These are phyloP conservation scores for Myoxocephalus aenaeus DNA, from an alignment of 2,797 vertebrate species.

Conservation along the genomic window DNA sequence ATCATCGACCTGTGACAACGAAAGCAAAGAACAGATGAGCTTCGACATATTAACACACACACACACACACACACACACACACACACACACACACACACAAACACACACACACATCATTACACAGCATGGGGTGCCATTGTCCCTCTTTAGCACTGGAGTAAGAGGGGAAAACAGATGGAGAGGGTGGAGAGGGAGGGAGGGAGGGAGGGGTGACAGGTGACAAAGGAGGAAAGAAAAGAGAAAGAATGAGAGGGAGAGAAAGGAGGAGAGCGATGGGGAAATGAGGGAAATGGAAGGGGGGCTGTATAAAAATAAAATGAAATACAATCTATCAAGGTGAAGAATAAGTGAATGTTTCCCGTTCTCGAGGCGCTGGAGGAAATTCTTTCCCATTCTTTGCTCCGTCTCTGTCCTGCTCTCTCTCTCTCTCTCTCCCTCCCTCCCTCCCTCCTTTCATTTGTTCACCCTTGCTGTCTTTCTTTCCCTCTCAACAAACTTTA, in stretches of 20 bases:
- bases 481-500: constrained; percentile 81
- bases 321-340: constrained; percentile 59
- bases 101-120: constrained; percentile 70
- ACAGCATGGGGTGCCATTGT: constrained; percentile 84
- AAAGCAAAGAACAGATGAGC: constrained; percentile 76
- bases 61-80: constrained; percentile 45
- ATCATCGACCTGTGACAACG: constrained; percentile 93
- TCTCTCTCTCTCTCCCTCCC: constrained; percentile 12
- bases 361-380: constrained; percentile 37
- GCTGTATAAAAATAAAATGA: constrained; percentile 57
- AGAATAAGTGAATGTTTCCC: constrained; percentile 45
- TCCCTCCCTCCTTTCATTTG: constrained; percentile 51
- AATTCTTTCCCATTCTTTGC: constrained; percentile 57
- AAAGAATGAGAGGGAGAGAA: constrained; percentile 52
- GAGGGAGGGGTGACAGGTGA: constrained; percentile 74
- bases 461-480: constrained; percentile 71
- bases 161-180: constrained; percentile 82
- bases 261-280: constrained; percentile 34
- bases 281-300: neutral
- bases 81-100: constrained; percentile 42
- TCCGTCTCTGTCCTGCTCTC: constrained; percentile 19
- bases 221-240: constrained; percentile 66
- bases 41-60: constrained; percentile 58
- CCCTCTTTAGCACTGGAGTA: constrained; percentile 73
- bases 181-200: constrained; percentile 55